These are phyloP conservation scores for Engraulis encrasicolus DNA, from an alignment of 2,113 vertebrate species.

Conservation along the genomic window DNA sequence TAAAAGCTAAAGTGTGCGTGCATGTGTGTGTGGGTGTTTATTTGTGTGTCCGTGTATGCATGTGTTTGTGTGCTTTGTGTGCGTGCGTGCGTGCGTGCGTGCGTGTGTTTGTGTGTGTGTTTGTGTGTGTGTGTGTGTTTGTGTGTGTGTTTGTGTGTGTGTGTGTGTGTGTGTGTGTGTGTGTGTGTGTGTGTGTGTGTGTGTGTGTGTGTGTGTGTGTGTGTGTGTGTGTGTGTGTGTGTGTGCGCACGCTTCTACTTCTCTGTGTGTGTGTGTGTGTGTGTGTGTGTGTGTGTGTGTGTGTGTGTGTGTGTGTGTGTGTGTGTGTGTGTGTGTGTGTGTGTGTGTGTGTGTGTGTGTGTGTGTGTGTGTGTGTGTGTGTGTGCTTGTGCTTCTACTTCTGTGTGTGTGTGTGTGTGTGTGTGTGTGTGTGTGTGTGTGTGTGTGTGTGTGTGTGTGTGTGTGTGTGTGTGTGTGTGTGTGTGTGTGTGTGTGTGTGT, in stretches of 20 bases:
- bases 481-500: too few relatives aligned
- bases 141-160: not conserved
- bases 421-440: too few relatives aligned
- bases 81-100: not conserved
- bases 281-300: not conserved
- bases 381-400: too few relatives aligned
- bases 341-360: too few relatives aligned
- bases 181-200: too few relatives aligned
- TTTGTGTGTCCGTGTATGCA: too few relatives aligned
- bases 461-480: too few relatives aligned
- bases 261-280: not conserved
- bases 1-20: not conserved
- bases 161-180: not conserved
- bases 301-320: too few relatives aligned
- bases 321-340: not conserved
- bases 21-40: slow-evolving; percentile 18
- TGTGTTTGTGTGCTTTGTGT: too few relatives aligned
- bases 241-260: not conserved
- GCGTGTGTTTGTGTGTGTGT: not conserved
- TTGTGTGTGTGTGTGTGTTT: not conserved
- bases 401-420: too few relatives aligned
- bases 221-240: slow-evolving; percentile 5
- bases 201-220: not conserved
- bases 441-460: too few relatives aligned
- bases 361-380: too few relatives aligned